phyloP scores from a whole-genome alignment of 2,888 invertebrate species.

The Pyrgus malvae region DNA sequence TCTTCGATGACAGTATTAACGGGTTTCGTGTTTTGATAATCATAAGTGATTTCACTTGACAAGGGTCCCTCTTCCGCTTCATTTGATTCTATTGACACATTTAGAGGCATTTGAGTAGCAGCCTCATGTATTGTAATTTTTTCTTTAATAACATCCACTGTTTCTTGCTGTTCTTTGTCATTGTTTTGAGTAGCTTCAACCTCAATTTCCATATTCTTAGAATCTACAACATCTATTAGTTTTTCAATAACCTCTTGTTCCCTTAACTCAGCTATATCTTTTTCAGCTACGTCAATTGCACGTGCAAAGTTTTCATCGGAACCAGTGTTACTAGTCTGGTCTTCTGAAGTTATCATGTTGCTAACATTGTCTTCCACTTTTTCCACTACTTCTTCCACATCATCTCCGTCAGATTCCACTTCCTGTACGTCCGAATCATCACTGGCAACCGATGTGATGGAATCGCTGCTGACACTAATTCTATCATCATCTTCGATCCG shows the following conservation, averaged over 20 bases:
- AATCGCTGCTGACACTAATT: constrained; percentile 65
- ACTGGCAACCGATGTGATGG: constrained; percentile 49
- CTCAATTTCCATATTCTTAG: background rate
- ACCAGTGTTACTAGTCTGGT: background rate
- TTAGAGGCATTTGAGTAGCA: constrained; percentile 52
- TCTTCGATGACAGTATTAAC: constrained; percentile 56
- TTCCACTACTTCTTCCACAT: constrained; percentile 21
- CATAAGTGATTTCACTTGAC: constrained; percentile 62
- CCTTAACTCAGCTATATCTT: constrained; percentile 1
- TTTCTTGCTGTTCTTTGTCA: background rate
- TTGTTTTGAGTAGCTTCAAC: background rate
- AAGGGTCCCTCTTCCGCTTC: constrained; percentile 49
- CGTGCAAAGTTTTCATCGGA: too few relatives aligned
- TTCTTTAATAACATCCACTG: background rate
- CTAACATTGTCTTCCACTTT: background rate
- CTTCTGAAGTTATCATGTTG: background rate
- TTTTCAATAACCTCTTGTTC: constrained; percentile 1
- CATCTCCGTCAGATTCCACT: constrained; percentile 29
- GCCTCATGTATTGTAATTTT: constrained; percentile 43
- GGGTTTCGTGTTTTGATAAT: constrained; percentile 47
- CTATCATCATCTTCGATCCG: constrained; percentile 51
- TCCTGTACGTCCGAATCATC: constrained; percentile 49
- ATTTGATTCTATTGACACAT: constrained; percentile 45
- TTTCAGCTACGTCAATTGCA: background rate
- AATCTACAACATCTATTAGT: background rate